A percentile compares a stretch with the other conserved stretches of the same genome.
These are phyloP conservation scores for Meandrina meandrites DNA, from an alignment of 92 coral and sea anemone species.

Conservation along the genomic window DNA sequence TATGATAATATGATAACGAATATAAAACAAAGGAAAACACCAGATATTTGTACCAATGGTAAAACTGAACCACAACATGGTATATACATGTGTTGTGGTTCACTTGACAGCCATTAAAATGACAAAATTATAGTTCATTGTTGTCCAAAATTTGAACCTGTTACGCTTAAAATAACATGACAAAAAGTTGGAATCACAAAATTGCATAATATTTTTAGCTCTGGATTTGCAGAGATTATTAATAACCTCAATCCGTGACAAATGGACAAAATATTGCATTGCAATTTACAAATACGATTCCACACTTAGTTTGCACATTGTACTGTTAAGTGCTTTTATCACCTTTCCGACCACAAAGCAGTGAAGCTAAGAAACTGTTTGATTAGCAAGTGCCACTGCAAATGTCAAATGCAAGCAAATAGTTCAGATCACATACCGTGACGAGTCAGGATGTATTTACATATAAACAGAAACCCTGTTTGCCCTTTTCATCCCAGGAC, in stretches of 20 bases:
- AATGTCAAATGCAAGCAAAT: neutral
- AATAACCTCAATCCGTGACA: neutral
- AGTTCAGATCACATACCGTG: slow-evolving; percentile 16
- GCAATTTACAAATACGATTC: slow-evolving; percentile 15
- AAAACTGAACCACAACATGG: too few relatives aligned
- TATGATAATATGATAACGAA: too few relatives aligned
- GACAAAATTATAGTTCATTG: neutral
- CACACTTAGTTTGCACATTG: neutral
- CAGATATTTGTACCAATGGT: too few relatives aligned
- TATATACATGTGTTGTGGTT: too few relatives aligned
- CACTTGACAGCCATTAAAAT: neutral
- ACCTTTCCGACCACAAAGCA: neutral
- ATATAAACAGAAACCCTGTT: slow-evolving; percentile 24
- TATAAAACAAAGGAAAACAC: too few relatives aligned
- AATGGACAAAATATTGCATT: neutral
- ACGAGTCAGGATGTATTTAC: slow-evolving; percentile 26
- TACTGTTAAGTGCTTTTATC: slow-evolving; percentile 17
- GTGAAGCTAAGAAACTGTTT: neutral
- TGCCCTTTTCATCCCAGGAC: slow-evolving; percentile 13
- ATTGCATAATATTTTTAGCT: neutral
- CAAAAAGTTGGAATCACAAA: neutral
- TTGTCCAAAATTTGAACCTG: neutral
- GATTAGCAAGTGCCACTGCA: neutral
- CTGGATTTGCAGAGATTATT: slow-evolving; percentile 1
- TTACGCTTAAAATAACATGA: neutral